Evolutionary conservation across 2,113 vertebrate species (phyloP).

Genomic region (Seriola aureovittata): DNA sequence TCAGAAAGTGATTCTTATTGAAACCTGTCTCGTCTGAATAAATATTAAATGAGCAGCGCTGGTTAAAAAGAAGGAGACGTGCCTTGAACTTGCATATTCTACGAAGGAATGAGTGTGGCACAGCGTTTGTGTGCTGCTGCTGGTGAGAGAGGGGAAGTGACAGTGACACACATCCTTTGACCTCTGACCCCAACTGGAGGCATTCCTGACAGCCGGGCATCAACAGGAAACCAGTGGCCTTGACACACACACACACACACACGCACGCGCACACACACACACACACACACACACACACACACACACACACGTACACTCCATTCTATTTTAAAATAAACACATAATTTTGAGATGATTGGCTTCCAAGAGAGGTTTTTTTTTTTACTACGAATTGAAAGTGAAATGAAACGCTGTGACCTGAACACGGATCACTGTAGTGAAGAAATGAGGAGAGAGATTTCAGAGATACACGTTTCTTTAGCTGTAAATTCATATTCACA

Average conservation of each 20-base stretch:
- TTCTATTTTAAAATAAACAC: conserved; percentile 45
- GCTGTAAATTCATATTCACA: too few relatives aligned
- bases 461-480: background rate
- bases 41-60: conserved; percentile 1
- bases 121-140: background rate
- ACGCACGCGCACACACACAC: conserved; percentile 33
- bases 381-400: conserved; percentile 12
- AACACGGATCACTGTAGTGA: background rate
- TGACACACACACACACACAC: conserved; percentile 34
- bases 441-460: background rate
- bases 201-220: conserved; percentile 73
- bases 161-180: conserved; percentile 82
- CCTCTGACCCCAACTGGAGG: conserved; percentile 66
- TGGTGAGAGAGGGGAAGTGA: conserved; percentile 65
- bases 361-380: conserved; percentile 26
- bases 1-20: background rate
- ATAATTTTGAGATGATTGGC: conserved; percentile 23
- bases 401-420: background rate
- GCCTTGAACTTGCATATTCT: background rate
- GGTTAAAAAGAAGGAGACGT: background rate
- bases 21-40: background rate
- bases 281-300: conserved; percentile 22
- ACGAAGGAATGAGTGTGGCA: background rate
- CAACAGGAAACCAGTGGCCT: conserved; percentile 80
- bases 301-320: conserved; percentile 18